phyloP scores from a whole-genome alignment of 2,113 vertebrate genomes.

The Rhipidura dahli region DNA sequence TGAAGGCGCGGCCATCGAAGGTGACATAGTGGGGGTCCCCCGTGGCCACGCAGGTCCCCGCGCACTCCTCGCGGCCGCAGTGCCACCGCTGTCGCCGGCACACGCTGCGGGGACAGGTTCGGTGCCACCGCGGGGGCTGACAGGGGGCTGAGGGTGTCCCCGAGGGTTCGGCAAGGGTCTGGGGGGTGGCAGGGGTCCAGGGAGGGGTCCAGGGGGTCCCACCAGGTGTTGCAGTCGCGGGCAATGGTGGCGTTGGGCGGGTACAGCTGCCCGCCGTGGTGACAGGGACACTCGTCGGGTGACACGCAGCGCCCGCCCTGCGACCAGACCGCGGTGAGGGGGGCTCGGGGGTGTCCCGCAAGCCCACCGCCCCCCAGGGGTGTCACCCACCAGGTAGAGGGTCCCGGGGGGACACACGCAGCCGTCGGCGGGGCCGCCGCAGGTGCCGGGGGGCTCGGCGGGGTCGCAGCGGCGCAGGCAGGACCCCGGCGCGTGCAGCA shows the following conservation, averaged over 20 bases:
- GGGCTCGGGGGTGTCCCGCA: background rate
- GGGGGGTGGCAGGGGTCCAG: background rate
- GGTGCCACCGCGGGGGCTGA: background rate
- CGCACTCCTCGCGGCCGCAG: slow-evolving; percentile 74
- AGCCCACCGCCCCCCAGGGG: rapidly evolving
- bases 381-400: slow-evolving; percentile 76
- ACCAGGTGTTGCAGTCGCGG: slow-evolving; percentile 85
- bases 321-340: background rate
- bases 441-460: slow-evolving; percentile 56
- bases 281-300: slow-evolving; percentile 85
- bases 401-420: slow-evolving; percentile 85
- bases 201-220: background rate
- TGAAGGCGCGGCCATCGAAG: slow-evolving; percentile 84
- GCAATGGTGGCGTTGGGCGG: slow-evolving; percentile 83
- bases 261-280: slow-evolving; percentile 82
- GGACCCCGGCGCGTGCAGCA: slow-evolving; percentile 76
- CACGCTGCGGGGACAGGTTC: slow-evolving; percentile 63
- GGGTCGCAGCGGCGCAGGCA: slow-evolving; percentile 85
- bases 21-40: slow-evolving; percentile 92
- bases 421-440: slow-evolving; percentile 70
- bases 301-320: slow-evolving; percentile 82
- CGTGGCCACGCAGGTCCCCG: slow-evolving; percentile 82
- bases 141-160: background rate
- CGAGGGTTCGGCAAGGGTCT: background rate
- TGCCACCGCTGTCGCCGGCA: slow-evolving; percentile 82